phyloP scores from a whole-genome alignment of 2,113 vertebrate species.

The Istiophorus platypterus region DNA sequence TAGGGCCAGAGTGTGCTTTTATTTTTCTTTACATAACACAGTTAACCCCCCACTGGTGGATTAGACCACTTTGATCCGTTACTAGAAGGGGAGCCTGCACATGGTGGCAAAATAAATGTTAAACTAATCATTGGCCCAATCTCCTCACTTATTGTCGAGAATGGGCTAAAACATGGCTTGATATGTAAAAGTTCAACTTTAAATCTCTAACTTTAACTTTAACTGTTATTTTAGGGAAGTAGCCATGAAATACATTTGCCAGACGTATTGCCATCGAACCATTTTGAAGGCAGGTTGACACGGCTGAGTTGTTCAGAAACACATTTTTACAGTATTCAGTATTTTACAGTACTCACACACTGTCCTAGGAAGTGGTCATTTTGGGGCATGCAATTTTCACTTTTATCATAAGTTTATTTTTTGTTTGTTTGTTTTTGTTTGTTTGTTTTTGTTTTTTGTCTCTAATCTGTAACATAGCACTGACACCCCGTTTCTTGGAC shows the following conservation, averaged over 20 bases:
- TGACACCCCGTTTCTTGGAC: no score
- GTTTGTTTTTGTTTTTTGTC: no score
- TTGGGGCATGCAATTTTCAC: no score
- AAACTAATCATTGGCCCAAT: background rate
- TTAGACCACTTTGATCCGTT: background rate
- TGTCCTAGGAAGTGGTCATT: background rate
- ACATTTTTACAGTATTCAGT: no score
- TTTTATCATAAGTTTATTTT: no score
- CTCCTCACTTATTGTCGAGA: background rate
- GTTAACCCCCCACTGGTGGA: background rate
- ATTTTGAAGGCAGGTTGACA: background rate
- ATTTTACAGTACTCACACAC: background rate
- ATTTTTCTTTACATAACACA: background rate
- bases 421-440: no score
- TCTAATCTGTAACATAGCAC: no score
- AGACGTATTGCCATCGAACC: background rate
- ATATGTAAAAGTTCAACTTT: no score
- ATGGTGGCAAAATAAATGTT: conserved; percentile 2
- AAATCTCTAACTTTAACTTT: no score
- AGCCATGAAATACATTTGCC: background rate
- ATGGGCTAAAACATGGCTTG: background rate
- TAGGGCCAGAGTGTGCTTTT: background rate
- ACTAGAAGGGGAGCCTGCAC: background rate
- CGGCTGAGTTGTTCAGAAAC: background rate
- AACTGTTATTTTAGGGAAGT: background rate